Evolutionary conservation across 1,140 invertebrate genomes (phyloP), one percentile per base, ranked within the genome.

Genomic region (Scaptomyza hsui): DNA sequence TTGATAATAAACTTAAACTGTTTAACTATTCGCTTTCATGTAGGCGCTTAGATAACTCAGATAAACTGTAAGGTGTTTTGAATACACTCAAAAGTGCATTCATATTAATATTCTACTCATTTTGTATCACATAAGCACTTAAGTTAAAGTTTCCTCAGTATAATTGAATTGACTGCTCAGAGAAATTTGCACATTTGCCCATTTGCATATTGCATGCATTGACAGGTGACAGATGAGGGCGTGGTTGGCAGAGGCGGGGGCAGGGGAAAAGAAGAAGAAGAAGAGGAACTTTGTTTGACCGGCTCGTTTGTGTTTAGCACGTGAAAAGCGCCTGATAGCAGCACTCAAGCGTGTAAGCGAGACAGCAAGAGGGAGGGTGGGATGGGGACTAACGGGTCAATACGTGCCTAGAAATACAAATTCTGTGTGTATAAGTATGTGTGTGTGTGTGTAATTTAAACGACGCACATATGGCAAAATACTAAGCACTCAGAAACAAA

Each of bases 111-210:
- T 51, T 51, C 48, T n/a, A n/a, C n/a, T n/a, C n/a, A n/a, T n/a
- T n/a, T n/a, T n/a, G n/a, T n/a, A 37, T 19, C 15, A 9, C 19
- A 9, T n/a, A n/a, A 37, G 32, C 12, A 29, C 26, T 9, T 37
- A 4, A 37, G 1, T n/a, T 9, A n/a, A n/a, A n/a, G 12, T n/a
- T 37, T 12, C 10, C 9, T 1, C 29, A 21, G 16, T 51, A 32
- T 48, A 63, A 75, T 75, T 79, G 65, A 82, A 78, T 78, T 78
- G 79, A 74, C 53, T 78, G 65, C 56, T 63, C 55, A 67, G 61
- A 83, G 78, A 83, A 75, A 78, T 37, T 37, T 37, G 32, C n/a
- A 16, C 47, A 76, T 77, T 81, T 68, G 59, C 59, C 19, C 12
- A 24, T 62, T 35, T 59, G 45, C 72, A 76, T 56, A 19, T 70